Percentiles rank a stretch among this genome's conserved stretches.
phyloP scores from a whole-genome alignment of 2,797 vertebrate genomes.

The Dermochelys coriacea region DNA sequence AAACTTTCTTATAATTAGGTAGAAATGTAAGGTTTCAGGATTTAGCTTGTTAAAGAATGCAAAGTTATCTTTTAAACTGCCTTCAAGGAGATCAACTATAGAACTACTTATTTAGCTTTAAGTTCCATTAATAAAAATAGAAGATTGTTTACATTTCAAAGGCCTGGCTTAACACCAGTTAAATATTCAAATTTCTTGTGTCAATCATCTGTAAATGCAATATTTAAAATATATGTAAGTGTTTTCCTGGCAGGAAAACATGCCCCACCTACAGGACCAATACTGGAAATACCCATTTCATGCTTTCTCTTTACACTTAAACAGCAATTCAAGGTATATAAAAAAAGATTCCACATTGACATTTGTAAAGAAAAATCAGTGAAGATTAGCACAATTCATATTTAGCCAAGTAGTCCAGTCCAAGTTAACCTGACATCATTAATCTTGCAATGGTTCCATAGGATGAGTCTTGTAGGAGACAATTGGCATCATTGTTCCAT shows the following conservation, averaged over 20 bases:
- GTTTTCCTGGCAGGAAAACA: constrained; percentile 10
- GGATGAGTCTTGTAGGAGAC: background rate
- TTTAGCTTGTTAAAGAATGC: too few relatives aligned
- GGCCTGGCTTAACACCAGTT: background rate
- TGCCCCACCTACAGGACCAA: background rate
- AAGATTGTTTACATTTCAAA: background rate
- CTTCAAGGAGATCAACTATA: background rate
- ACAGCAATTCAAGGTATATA: background rate
- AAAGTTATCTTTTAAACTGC: background rate
- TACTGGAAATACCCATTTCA: background rate
- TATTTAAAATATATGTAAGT: background rate
- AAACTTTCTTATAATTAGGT: background rate
- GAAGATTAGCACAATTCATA: background rate
- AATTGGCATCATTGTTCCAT: background rate
- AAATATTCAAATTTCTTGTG: background rate
- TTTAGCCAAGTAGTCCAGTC: background rate
- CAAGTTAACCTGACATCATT: background rate
- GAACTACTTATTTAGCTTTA: background rate
- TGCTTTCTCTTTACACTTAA: constrained; percentile 21
- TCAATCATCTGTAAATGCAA: background rate
- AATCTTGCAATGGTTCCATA: background rate
- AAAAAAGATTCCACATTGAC: background rate
- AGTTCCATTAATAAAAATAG: background rate
- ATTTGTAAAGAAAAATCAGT: background rate
- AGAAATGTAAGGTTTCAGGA: background rate